These are phyloP conservation scores for Monodelphis domestica DNA, from an alignment of 2,797 vertebrate species.

Conservation along the genomic window DNA sequence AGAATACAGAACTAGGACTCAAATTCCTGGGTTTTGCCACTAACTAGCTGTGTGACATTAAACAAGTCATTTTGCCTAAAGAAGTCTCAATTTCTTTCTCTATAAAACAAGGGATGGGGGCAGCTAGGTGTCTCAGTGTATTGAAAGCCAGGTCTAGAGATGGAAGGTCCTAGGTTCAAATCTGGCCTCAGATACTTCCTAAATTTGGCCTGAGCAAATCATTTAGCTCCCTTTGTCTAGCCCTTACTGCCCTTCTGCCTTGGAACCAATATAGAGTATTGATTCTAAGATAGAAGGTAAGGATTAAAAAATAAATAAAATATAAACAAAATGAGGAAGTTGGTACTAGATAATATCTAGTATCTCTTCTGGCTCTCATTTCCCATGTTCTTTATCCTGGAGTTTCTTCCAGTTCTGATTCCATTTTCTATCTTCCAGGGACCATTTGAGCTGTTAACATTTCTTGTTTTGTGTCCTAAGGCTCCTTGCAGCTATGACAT, in stretches of 20 bases:
- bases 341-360: not conserved
- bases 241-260: too few relatives aligned
- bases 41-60: not conserved
- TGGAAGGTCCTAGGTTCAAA: too few relatives aligned
- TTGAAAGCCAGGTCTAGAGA: too few relatives aligned
- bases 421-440: not conserved
- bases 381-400: not conserved
- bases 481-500: not conserved
- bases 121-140: too few relatives aligned
- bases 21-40: not conserved
- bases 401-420: not conserved
- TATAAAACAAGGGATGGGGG: not conserved
- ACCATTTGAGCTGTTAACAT: not conserved
- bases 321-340: too few relatives aligned
- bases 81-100: not conserved
- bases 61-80: not conserved
- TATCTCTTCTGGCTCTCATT: not conserved
- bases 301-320: too few relatives aligned
- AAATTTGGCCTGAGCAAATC: too few relatives aligned
- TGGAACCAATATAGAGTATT: too few relatives aligned
- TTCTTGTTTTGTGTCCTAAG: not conserved
- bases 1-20: not conserved
- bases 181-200: too few relatives aligned
- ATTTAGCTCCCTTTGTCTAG: too few relatives aligned
- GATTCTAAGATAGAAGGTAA: too few relatives aligned